Percentiles rank a stretch among this genome's conserved stretches.
These are phyloP conservation scores for Drosophila vallismaia DNA, from an alignment of 2,888 invertebrate species.

Conservation along the genomic window DNA sequence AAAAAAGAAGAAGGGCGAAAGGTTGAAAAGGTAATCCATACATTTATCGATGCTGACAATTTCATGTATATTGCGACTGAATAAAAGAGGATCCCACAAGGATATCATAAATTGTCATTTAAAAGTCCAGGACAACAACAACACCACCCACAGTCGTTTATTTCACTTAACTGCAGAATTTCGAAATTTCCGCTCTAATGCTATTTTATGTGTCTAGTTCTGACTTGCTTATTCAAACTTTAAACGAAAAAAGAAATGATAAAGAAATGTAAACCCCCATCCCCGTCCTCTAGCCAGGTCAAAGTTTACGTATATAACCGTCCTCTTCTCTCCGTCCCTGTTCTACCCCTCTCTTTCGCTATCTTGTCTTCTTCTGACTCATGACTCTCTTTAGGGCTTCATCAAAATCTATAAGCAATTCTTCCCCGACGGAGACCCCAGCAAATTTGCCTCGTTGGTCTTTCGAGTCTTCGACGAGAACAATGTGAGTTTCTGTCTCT, in stretches of 20 bases:
- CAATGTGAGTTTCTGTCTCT: conserved; percentile 89
- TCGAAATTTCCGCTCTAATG: conserved; percentile 35
- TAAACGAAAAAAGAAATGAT: background rate
- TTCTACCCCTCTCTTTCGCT: conserved; percentile 5
- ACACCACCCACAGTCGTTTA: conserved; percentile 8
- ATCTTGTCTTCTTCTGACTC: conserved; percentile 8
- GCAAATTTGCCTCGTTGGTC: conserved; percentile 98
- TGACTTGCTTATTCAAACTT: conserved; percentile 19
- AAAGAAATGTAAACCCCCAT: too few relatives aligned
- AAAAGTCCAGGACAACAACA: background rate
- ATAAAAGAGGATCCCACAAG: background rate
- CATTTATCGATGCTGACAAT: conserved; percentile 30
- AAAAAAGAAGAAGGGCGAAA: background rate
- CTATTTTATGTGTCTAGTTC: conserved; percentile 44
- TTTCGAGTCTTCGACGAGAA: conserved; percentile 99
- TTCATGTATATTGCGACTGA: conserved; percentile 15
- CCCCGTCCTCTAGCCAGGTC: background rate
- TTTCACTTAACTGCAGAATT: conserved; percentile 35
- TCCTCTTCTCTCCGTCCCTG: conserved; percentile 2
- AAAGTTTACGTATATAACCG: conserved; percentile 3
- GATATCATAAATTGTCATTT: conserved; percentile 20
- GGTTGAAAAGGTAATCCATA: conserved; percentile 14
- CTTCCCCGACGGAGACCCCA: conserved; percentile 99
- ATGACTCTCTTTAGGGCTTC: conserved; percentile 90
- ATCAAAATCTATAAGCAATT: conserved; percentile 99